Base-by-base conservation (phyloP, 2,888 invertebrate species). In the Holacanthella duospinosa region DNA sequence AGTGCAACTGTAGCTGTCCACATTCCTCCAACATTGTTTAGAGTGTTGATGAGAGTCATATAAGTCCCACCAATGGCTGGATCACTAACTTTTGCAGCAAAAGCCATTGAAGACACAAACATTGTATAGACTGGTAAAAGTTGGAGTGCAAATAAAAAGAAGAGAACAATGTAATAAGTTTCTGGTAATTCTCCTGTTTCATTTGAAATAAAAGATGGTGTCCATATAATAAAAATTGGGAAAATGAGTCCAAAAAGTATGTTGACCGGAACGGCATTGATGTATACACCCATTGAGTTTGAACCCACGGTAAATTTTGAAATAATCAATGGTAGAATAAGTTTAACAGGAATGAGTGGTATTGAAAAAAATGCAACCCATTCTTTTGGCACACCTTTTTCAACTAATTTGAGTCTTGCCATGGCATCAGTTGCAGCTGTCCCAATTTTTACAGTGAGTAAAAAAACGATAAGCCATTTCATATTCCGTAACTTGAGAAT, bases 1-100 rank as follows among this genome's bases (percentile, higher is more conserved):
- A 60, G 54, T 2, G 60, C 60, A 2, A 60, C 21, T 2, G 60
- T 53, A 2, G 12, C 6, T 24, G 60, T n/a, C 60, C 60, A 60
- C 27, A 29, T 60, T 2, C 60, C 60, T 6, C 60, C 60, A 2
- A 60, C 60, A 24, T 60, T 60, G 6, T 2, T 60, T 21, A 60
- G 53, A 3, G 60, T 60, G 36, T 60, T 60, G 29, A 60, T 60
- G 27, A 60, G 44, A 6, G 60, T 60, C 60, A 60, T 60, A 54
- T 60, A 60, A n/a, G 60, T 60, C 54, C 60, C 60, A 9, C 60
- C 60, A 24, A 60, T 54, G 54, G 54, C 54, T 3, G 60, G 54
- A 21, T 60, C 60, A 21, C 25, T 24, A 3, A 60, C 27, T 29
- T 60, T 60, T 9, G 60, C 60, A 27, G 60, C 53, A 24, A 60